A percentile compares a stretch with the other conserved stretches of the same genome.
Conservation (phyloP, 2,797 vertebrate genomes). For the Aythya fuligula region DNA sequence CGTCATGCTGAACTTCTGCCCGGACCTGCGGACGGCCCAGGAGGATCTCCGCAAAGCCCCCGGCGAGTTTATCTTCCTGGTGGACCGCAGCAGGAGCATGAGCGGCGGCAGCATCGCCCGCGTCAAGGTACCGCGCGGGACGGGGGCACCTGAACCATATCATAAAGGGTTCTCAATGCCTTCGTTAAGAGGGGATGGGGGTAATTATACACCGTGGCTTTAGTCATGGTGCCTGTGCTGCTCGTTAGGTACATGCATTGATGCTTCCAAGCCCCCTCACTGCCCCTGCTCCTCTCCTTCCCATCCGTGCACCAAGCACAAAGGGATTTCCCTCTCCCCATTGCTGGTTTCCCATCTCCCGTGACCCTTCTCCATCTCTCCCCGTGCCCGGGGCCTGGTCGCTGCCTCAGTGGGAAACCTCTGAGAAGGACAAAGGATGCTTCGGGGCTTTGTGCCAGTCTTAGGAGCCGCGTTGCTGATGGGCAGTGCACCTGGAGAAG, state of each 20-base stretch:
- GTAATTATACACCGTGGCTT: conserved; percentile 6
- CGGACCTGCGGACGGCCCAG: conserved; percentile 84
- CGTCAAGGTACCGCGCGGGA: conserved; percentile 84
- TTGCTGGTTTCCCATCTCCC: background rate
- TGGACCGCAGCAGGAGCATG: conserved; percentile 93
- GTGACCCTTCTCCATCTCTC: background rate
- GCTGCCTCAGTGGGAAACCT: background rate
- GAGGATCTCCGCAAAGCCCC: conserved; percentile 86
- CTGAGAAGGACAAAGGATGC: background rate
- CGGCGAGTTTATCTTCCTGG: conserved; percentile 94
- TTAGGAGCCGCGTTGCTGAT: background rate
- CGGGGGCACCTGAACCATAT: background rate
- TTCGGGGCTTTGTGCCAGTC: accelerated
- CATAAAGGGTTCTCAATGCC: background rate
- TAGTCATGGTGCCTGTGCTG: background rate
- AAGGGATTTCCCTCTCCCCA: background rate
- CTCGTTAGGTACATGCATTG: background rate
- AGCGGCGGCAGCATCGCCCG: conserved; percentile 83
- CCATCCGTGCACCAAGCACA: background rate
- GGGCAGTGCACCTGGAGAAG: accelerated
- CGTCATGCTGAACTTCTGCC: conserved; percentile 96
- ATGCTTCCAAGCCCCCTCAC: background rate
- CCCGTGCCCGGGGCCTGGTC: background rate
- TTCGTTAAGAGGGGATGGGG: background rate
- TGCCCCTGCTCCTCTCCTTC: background rate